Percentiles rank a stretch among this genome's conserved stretches.
phyloP scores from a whole-genome alignment of 2,888 invertebrate species.

The Amiota mariae region DNA sequence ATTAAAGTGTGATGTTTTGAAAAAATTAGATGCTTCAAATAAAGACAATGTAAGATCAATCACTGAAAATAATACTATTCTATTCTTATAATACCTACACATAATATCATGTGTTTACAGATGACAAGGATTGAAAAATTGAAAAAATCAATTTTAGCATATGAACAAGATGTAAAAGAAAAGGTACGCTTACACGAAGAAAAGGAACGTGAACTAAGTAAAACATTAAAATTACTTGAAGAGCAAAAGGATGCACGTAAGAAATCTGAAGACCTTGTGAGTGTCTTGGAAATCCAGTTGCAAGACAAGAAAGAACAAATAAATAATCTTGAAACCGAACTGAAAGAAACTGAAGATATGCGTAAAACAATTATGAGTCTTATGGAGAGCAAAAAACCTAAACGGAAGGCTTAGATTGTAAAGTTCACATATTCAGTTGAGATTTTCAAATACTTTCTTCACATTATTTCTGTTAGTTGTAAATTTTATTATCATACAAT shows the following conservation, averaged over 20 bases:
- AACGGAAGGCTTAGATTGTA: conserved; percentile 56
- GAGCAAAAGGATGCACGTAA: conserved; percentile 70
- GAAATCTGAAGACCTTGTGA: conserved; percentile 70
- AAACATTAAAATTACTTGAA: conserved; percentile 67
- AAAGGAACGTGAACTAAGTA: conserved; percentile 66
- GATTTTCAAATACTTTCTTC: not conserved
- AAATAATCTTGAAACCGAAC: conserved; percentile 67
- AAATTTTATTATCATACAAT: not conserved
- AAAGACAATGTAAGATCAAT: conserved; percentile 69
- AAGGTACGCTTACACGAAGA: conserved; percentile 67
- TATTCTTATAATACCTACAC: not conserved
- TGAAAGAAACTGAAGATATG: conserved; percentile 71
- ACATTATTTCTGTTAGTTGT: conserved; percentile 7
- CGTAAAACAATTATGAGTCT: conserved; percentile 72
- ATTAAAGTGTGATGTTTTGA: conserved; percentile 62
- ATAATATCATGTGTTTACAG: conserved; percentile 38
- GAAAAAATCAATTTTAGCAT: conserved; percentile 69
- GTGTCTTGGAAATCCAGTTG: conserved; percentile 69
- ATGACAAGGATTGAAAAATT: conserved; percentile 68
- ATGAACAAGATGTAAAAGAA: conserved; percentile 68
- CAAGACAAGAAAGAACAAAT: conserved; percentile 71
- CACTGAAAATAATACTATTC: not conserved
- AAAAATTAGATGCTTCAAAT: conserved; percentile 57
- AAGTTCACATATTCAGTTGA: not conserved
- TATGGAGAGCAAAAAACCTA: conserved; percentile 73